phyloP scores from a whole-genome alignment of 2,113 vertebrate genomes.

The Triplophysa siluroides region DNA sequence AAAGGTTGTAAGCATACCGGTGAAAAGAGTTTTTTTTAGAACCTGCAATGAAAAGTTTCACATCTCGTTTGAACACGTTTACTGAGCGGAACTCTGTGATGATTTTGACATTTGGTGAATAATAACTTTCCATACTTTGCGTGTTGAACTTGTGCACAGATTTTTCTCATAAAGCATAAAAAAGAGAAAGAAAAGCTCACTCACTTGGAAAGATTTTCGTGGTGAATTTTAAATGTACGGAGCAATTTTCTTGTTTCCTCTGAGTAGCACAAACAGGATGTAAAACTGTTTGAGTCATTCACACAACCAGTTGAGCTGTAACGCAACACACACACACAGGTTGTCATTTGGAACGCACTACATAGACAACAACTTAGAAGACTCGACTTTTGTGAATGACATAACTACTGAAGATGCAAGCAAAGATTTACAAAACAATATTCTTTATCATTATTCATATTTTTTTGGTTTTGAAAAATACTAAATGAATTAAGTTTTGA shows the following conservation, averaged over 20 bases:
- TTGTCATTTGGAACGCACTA: too few relatives aligned
- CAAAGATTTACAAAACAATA: too few relatives aligned
- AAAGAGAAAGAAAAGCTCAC: conserved; percentile 3
- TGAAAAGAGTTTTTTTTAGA: too few relatives aligned
- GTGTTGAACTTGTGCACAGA: neutral
- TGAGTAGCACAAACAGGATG: neutral
- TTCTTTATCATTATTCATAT: too few relatives aligned
- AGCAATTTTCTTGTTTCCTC: conserved; percentile 47
- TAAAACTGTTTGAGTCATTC: conserved; percentile 27
- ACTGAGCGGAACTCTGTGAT: neutral
- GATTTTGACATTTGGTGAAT: neutral
- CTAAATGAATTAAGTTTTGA: too few relatives aligned
- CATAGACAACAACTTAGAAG: too few relatives aligned
- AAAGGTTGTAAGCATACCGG: too few relatives aligned
- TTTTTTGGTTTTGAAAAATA: too few relatives aligned
- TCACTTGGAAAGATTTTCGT: conserved; percentile 31
- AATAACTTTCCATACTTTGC: neutral
- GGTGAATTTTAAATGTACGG: conserved; percentile 18
- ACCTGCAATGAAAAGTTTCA: neutral
- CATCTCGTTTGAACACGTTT: neutral
- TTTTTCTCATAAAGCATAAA: conserved; percentile 1
- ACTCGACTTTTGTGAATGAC: too few relatives aligned
- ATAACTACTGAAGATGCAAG: too few relatives aligned
- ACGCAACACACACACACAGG: neutral
- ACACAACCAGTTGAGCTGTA: neutral